Evolutionary conservation across 2,888 invertebrate genomes (phyloP), one percentile per base, ranked within the genome.

Genomic region (Drosophila falleni): DNA sequence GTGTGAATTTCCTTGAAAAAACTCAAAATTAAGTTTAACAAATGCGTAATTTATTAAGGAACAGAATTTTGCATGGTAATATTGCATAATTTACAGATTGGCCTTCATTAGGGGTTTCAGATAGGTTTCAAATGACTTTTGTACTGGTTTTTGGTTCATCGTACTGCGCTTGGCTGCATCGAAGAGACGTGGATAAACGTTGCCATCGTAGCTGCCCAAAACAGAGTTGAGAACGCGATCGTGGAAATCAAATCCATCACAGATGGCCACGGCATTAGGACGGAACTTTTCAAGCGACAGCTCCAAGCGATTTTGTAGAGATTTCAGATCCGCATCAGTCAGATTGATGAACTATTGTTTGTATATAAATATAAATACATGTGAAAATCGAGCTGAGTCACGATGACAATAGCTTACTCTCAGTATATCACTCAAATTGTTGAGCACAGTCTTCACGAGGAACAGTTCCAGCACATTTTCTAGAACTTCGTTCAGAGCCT

Each of bases 161-260:
- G 97, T 97, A 89, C 97, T 97, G 92, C 96, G 96, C 91, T 95
- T 94, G 0, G 97, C 97, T 81, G 96, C 96, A 66, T 94, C 95
- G 92, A 96, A 96, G 41, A 97, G 93, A 5, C 97, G 94, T 87
- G 97, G 95, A 92, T 97, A 97, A 19, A 97, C 97, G 78, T 96
- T 95, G 0, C 97, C 97, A 92, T 97, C 97, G 91, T 95, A 97
- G 9, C 96, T 94, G 11, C 97, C 97, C 37, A 97, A 92, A 0
- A 96, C 94, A 0, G 97, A 97, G 60, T 94, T 94, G 1, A 97
- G 92, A 53, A 96, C 94, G 91, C 95, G 95, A 90, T 97, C 97
- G 13, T 95, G 94, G 41, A 97, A 95, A 90, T 98, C 98, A 91
- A 98, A 99, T 11, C 97, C 95, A 93, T 99, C 99, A 0, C 98